Evolutionary conservation across 2,888 invertebrate species (phyloP).

Genomic region (Callimorpha dominula): DNA sequence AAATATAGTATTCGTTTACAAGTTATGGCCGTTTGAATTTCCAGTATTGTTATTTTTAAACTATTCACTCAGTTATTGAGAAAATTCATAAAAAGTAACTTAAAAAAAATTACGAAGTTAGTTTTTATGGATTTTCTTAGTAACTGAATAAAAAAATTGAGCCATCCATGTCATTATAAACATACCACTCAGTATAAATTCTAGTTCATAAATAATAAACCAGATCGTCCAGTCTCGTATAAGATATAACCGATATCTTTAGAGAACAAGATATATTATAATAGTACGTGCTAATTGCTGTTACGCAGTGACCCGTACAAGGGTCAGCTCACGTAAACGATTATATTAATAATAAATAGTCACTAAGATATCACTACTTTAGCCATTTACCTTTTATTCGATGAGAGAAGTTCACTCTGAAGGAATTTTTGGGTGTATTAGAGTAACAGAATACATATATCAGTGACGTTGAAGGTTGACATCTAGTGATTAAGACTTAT

Average conservation of each 20-base stretch:
- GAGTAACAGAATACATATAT: neutral
- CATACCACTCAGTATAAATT: neutral
- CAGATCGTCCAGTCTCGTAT: slow-evolving; percentile 5
- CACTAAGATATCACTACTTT: slow-evolving; percentile 8
- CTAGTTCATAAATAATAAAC: neutral
- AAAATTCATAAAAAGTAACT: too few relatives aligned
- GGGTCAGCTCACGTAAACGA: slow-evolving; percentile 17
- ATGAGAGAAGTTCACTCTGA: neutral
- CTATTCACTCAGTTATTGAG: too few relatives aligned
- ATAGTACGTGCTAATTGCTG: slow-evolving; percentile 35
- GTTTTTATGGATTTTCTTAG: too few relatives aligned
- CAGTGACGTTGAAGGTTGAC: too few relatives aligned
- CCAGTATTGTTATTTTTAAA: too few relatives aligned
- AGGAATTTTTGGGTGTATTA: neutral
- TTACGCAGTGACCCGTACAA: slow-evolving; percentile 30
- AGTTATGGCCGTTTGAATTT: too few relatives aligned
- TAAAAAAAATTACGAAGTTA: too few relatives aligned
- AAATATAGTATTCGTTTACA: too few relatives aligned
- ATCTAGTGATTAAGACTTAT: too few relatives aligned
- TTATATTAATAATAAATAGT: slow-evolving; percentile 22
- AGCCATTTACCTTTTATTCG: slow-evolving; percentile 6
- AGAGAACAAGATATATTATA: slow-evolving; percentile 27
- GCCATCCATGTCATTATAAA: too few relatives aligned
- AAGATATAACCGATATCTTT: slow-evolving; percentile 28
- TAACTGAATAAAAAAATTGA: too few relatives aligned